Evolutionary conservation across 2,888 invertebrate genomes (phyloP).

Genomic region (Isotomurus palustris): DNA sequence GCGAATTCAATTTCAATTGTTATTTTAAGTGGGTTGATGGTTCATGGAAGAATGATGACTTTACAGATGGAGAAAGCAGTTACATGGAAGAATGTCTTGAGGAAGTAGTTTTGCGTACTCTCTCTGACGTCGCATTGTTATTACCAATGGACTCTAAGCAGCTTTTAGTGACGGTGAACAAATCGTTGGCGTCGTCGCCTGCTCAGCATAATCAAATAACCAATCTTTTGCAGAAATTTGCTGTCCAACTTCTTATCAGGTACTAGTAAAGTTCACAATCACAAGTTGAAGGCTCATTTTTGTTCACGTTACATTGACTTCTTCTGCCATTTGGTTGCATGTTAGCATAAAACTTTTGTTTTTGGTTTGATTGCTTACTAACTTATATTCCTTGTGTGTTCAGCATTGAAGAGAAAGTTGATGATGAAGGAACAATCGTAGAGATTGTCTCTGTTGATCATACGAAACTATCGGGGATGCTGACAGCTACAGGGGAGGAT

Average conservation of each 20-base stretch:
- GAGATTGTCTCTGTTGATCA: slow-evolving; percentile 58
- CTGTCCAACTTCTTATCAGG: slow-evolving; percentile 68
- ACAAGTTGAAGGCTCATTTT: not conserved
- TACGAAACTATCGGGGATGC: slow-evolving; percentile 55
- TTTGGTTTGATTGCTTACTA: too few relatives aligned
- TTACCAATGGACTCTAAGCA: slow-evolving; percentile 67
- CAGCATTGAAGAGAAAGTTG: slow-evolving; percentile 53
- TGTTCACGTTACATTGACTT: not conserved
- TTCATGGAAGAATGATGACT: too few relatives aligned
- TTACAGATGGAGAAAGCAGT: slow-evolving; percentile 20
- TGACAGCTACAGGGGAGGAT: slow-evolving; percentile 15
- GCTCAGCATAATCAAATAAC: slow-evolving; percentile 62
- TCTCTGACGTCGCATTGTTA: slow-evolving; percentile 65
- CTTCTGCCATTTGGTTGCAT: not conserved
- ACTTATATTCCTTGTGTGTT: slow-evolving; percentile 16
- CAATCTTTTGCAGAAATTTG: slow-evolving; percentile 70
- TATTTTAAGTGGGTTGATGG: too few relatives aligned
- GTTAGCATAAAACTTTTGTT: not conserved
- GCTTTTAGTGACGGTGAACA: slow-evolving; percentile 58
- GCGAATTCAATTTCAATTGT: too few relatives aligned
- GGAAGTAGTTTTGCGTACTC: slow-evolving; percentile 60
- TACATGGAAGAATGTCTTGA: slow-evolving; percentile 55
- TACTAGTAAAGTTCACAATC: slow-evolving; percentile 42
- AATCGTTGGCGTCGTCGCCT: slow-evolving; percentile 52
- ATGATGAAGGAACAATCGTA: slow-evolving; percentile 52